Evolutionary conservation across 2,797 vertebrate species (phyloP), one percentile per base, ranked within the genome.

Genomic region (Melopsittacus undulatus): DNA sequence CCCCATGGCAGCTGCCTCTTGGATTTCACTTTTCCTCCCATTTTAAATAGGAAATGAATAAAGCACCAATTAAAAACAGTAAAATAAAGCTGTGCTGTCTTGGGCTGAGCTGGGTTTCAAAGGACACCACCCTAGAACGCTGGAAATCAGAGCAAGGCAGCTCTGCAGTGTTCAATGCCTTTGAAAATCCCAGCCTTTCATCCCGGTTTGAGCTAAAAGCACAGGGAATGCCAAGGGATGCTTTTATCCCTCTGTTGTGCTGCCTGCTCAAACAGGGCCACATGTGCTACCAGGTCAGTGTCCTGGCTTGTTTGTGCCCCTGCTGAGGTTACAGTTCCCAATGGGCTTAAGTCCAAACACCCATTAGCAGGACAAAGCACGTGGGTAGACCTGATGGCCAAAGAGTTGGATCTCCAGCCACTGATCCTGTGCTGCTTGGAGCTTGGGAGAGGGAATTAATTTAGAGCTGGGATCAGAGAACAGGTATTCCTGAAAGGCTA

Each of bases 1-100:
- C 2, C 0, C 9, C 26, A 12, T n/a, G 5, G 0, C n/a, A 46
- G n/a, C n/a, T n/a, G 8, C 16, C 24, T 45, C 38, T 45, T 7
- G 19, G 16, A 57, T 73, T 42, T 22, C 36, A 7, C 40, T 68
- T 82, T 18, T 48, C 13, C 34, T 61, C 30, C 1, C 0, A 52
- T 72, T 79, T 59, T 13, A 22, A 92, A 27, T 0, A 57, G 49
- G 19, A 87, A 91, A 51, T 7, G 2, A 24, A 11, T 32, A 54
- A 82, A 91, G 27, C 11, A 8, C 12, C 21, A 24, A n/a, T 63
- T 70, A 36, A 67, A 81, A 73, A 38, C 8, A 22, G 23, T 7
- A 6, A 66, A 72, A 32, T 7, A 30, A n/a, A 82, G 23, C 9
- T 56, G 42, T 7, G 29, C 11, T 45, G n/a, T 10, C 29, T 66